Evolutionary conservation across 23 tunicate genomes (phyloP).

Genomic region (Botrylloides violaceus): DNA sequence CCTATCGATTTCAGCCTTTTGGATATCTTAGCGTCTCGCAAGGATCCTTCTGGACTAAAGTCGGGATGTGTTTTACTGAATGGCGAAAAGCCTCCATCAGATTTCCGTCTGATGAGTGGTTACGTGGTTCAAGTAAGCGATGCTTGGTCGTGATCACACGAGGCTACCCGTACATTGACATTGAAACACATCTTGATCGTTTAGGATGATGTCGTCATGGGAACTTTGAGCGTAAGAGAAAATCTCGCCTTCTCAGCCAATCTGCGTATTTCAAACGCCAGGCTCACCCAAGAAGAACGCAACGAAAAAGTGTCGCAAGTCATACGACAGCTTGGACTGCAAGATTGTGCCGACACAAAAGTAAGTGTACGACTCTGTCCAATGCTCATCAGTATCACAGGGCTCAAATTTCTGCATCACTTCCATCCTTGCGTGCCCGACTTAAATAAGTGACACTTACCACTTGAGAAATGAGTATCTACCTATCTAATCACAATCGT

Average conservation of each 20-base stretch:
- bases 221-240: constrained; percentile 16
- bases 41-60: constrained; percentile 70
- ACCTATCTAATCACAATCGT: too few species aligned
- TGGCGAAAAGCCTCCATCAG: constrained; percentile 43
- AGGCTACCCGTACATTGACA: not conserved
- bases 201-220: constrained; percentile 31
- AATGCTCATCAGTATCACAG: too few species aligned
- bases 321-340: constrained; percentile 21
- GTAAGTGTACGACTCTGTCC: too few species aligned
- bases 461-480: too few species aligned
- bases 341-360: constrained; percentile 25
- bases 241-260: constrained; percentile 24
- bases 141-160: too few species aligned
- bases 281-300: constrained; percentile 3
- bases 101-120: constrained; percentile 85
- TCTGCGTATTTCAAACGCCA: constrained; percentile 2
- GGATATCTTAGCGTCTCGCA: constrained; percentile 71
- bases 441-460: too few species aligned
- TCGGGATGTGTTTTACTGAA: constrained; percentile 67
- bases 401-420: too few species aligned
- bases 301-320: constrained; percentile 2
- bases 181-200: not conserved
- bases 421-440: too few species aligned
- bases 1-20: constrained; percentile 56
- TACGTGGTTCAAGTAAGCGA: constrained; percentile 83